A percentile compares a stretch with the other conserved stretches of the same genome.
These are phyloP conservation scores for Micrasema minimum DNA, from an alignment of 1,140 invertebrate genomes.

Conservation along the genomic window DNA sequence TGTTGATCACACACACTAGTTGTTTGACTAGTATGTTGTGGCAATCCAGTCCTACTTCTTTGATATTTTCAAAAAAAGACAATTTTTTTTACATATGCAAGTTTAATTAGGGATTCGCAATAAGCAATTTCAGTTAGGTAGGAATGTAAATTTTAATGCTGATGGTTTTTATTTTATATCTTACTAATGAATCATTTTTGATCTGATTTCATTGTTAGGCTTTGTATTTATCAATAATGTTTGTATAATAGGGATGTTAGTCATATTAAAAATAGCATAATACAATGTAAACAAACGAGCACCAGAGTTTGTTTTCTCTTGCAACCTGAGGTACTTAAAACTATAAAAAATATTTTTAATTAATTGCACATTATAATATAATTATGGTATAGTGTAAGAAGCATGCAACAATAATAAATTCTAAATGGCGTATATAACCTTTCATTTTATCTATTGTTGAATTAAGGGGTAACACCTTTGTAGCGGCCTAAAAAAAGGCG, in stretches of 20 bases:
- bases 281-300: not conserved
- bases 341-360: not conserved
- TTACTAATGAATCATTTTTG: conserved; percentile 12
- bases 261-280: not conserved
- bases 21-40: conserved; percentile 45
- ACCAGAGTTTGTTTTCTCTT: conserved; percentile 8
- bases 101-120: conserved; percentile 22
- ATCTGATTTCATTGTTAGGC: conserved; percentile 19
- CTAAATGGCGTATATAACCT: not conserved
- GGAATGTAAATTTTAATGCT: conserved; percentile 19
- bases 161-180: conserved; percentile 16
- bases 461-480: no score
- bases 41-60: conserved; percentile 32
- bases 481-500: no score
- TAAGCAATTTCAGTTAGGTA: conserved; percentile 8
- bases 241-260: conserved; percentile 9
- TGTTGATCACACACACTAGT: conserved; percentile 51
- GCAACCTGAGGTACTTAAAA: not conserved
- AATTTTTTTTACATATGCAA: conserved; percentile 9
- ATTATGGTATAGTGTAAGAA: not conserved
- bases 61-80: conserved; percentile 30
- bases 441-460: no score
- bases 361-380: conserved; percentile 6
- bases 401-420: not conserved
- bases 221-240: not conserved